Base-by-base conservation (phyloP, 2,797 vertebrate species). In the Margarornis squamiger region DNA sequence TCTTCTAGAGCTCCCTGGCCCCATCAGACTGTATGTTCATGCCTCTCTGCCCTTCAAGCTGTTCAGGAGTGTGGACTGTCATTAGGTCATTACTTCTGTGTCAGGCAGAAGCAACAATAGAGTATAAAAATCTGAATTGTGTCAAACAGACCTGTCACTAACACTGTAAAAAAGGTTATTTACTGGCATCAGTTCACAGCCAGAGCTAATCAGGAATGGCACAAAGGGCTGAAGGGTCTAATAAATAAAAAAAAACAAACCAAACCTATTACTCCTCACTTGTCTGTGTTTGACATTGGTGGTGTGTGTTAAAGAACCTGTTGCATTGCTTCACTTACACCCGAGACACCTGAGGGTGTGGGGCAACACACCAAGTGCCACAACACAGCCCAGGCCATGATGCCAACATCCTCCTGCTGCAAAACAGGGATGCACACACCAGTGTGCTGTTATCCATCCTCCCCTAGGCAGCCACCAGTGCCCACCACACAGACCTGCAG, bases 271-370 rank as follows among this genome's bases (percentile, higher is more conserved):
- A 36, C 23, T 74, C 38, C 83, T 85, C 41, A 5, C 51, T 41
- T 6, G 43, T 58, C 70, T 46, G 84, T 7, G 17, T 70, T 49
- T 29, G 55, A 62, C 49, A 43, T 17, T 41, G 30, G 77, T 43
- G 1, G 15, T 6, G 12, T 7, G 45, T 0, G 0, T 55, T 45
- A 24, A 13, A 52, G 16, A 55, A 23, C 38, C n/a, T 3, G 21
- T 3, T 26, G 46, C 21, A 6, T 10, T n/a, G 7, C 34, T 14
- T 11, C n/a, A 3, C 1, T 7, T 3, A 3, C 3, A 39, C 3
- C 49, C 62, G 45, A 3, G 38, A 38, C 15, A 23, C 13, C 13
- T 11, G n/a, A 39, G 4, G 6, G 26, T 6, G 14, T 32, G 10
- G 3, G 29, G 36, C 58, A 63, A 57, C 62, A 66, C 27, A 14